Evolutionary conservation across 2,113 vertebrate genomes (phyloP), one percentile per base, ranked within the genome.

Genomic region (Spilogale gracilis): DNA sequence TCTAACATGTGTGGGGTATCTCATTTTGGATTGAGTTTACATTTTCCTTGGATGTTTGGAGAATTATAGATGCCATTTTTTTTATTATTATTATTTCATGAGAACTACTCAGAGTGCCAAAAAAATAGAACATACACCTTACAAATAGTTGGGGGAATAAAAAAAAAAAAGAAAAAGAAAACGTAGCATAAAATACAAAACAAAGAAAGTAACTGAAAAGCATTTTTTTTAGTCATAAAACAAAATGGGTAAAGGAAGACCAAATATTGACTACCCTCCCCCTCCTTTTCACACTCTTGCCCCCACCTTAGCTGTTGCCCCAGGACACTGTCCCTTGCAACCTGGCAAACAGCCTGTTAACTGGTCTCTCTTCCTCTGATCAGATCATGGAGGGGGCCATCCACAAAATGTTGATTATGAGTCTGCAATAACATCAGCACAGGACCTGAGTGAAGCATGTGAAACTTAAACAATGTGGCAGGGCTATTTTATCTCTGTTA

Each of bases 131-230:
- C 84, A 69, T 43, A 67, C 4, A 61, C 23, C 58, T 89, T 48
- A 21, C 38, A 96, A 91, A 67, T n/a, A 43, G 13, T 80, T 89
- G 43, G 20, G n/a, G n/a, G 1, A 89, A 89, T 80, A 85, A 94
- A 58, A 84, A 90, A n/a, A 38, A 30, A 58, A 74, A 80, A 78
- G 79, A 16, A 69, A 38, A 71, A 61, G 38, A 38, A 71, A 61
- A 60, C 56, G 17, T 9, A 82, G 38, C 43, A 12, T 43, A 85
- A 90, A 80, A 79, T 2, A 71, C 20, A 81, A 78, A 76, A 69
- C 5, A 94, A 90, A 43, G 5, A 78, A 85, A 86, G 50, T 69
- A 83, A 88, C 32, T 25, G 61, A 5, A 84, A 78, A 71, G 38
- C 3, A 81, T 69, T 56, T 83, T 43, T 43, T 84, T 85, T 27